Conservation (phyloP, 2,113 vertebrate genomes). For the Dendrocopos noguchii region DNA sequence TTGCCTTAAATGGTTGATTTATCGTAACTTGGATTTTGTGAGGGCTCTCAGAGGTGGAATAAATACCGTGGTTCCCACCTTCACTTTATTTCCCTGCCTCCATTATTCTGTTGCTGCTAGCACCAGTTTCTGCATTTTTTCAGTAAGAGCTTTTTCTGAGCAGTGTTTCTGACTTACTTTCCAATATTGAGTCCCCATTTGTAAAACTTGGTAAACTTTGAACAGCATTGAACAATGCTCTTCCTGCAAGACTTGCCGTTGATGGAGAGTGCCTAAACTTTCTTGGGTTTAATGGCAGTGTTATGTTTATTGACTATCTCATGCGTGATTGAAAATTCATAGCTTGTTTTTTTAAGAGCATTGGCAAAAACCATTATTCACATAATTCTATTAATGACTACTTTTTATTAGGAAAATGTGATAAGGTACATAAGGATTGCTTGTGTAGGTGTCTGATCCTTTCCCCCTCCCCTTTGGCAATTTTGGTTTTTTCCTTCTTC, state of each 20-base stretch:
- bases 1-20: neutral
- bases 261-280: neutral
- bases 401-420: neutral
- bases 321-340: neutral
- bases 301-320: neutral
- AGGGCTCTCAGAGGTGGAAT: neutral
- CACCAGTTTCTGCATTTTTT: neutral
- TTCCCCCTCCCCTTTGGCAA: accelerated
- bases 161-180: neutral
- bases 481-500: neutral
- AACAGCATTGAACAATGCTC: neutral
- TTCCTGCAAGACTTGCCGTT: neutral
- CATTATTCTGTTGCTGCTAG: neutral
- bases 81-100: neutral
- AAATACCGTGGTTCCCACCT: neutral
- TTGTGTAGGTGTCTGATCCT: neutral
- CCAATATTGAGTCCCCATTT: neutral
- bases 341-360: neutral
- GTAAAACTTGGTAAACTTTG: neutral
- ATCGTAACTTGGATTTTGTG: neutral
- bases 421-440: neutral
- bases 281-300: neutral
- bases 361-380: neutral
- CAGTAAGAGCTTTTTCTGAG: neutral
- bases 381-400: neutral